These are phyloP conservation scores for Anthoptus insignis DNA, from an alignment of 2,888 invertebrate species.

Conservation along the genomic window DNA sequence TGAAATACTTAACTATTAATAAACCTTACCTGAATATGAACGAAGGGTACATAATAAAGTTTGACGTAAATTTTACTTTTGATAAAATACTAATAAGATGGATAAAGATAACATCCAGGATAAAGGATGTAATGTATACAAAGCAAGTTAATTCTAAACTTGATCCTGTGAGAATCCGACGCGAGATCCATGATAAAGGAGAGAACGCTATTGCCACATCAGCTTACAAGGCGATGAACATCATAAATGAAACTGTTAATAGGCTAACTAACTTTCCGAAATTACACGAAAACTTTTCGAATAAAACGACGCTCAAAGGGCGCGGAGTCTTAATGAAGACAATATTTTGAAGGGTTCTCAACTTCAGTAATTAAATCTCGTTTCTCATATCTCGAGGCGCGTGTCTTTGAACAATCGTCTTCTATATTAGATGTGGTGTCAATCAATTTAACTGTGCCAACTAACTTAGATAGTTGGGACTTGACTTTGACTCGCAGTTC, in stretches of 20 bases:
- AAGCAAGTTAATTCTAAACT: slow-evolving; percentile 11
- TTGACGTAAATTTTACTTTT: neutral
- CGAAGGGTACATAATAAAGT: neutral
- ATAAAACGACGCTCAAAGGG: slow-evolving; percentile 80
- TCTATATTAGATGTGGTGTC: slow-evolving; percentile 66
- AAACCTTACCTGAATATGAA: neutral
- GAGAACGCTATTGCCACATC: slow-evolving; percentile 47
- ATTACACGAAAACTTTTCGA: slow-evolving; percentile 81
- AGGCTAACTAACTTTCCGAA: slow-evolving; percentile 74
- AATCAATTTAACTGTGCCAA: slow-evolving; percentile 59
- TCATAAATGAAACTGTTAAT: slow-evolving; percentile 69
- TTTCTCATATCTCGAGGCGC: slow-evolving; percentile 62
- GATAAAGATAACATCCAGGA: neutral
- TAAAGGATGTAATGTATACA: neutral
- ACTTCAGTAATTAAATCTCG: slow-evolving; percentile 78
- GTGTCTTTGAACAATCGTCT: slow-evolving; percentile 62
- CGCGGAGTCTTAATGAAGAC: slow-evolving; percentile 76
- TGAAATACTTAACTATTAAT: too few relatives aligned
- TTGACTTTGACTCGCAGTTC: slow-evolving; percentile 28
- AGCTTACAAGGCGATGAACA: slow-evolving; percentile 56
- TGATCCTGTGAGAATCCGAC: slow-evolving; percentile 1
- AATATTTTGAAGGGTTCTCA: slow-evolving; percentile 73
- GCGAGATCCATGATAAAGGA: slow-evolving; percentile 16
- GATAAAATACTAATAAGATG: neutral
- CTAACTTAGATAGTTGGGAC: slow-evolving; percentile 36